phyloP scores from a whole-genome alignment of 2,113 vertebrate genomes.

The Caranx ignobilis region DNA sequence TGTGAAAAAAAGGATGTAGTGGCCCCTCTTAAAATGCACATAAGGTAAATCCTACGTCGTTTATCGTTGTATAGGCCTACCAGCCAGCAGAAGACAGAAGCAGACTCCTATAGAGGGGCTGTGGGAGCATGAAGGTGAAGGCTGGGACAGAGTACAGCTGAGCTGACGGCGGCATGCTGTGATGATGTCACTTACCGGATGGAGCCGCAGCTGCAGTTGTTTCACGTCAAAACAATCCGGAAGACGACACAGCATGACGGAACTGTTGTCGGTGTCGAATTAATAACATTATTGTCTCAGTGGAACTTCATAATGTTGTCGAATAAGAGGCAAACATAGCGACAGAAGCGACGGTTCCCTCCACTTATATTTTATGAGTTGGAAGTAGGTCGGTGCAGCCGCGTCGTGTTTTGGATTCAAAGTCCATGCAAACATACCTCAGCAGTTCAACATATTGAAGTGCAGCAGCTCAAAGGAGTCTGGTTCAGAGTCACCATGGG shows the following conservation, averaged over 20 bases:
- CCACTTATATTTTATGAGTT: neutral
- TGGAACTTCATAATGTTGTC: conserved; percentile 3
- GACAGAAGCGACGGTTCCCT: neutral
- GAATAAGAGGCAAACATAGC: conserved; percentile 1
- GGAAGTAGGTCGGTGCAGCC: neutral
- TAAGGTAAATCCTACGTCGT: neutral
- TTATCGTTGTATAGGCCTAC: too few species aligned
- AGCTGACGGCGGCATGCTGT: neutral
- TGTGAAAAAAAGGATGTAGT: neutral
- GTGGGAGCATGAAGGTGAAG: neutral
- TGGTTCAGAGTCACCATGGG: conserved; percentile 72
- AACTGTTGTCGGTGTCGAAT: conserved; percentile 19
- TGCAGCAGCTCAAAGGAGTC: conserved; percentile 25
- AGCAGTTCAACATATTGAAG: neutral
- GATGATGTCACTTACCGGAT: conserved; percentile 75
- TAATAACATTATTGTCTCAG: neutral
- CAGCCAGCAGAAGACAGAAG: too few species aligned
- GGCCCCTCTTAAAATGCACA: neutral
- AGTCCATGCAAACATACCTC: conserved; percentile 35
- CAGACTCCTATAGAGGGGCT: too few species aligned
- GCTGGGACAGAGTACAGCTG: neutral
- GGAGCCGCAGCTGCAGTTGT: conserved; percentile 16
- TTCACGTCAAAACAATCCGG: conserved; percentile 75
- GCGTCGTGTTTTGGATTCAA: conserved; percentile 8
- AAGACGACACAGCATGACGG: conserved; percentile 53